Evolutionary conservation across 2,888 invertebrate genomes (phyloP), one percentile per base, ranked within the genome.

Genomic region (Pomacea canaliculata): DNA sequence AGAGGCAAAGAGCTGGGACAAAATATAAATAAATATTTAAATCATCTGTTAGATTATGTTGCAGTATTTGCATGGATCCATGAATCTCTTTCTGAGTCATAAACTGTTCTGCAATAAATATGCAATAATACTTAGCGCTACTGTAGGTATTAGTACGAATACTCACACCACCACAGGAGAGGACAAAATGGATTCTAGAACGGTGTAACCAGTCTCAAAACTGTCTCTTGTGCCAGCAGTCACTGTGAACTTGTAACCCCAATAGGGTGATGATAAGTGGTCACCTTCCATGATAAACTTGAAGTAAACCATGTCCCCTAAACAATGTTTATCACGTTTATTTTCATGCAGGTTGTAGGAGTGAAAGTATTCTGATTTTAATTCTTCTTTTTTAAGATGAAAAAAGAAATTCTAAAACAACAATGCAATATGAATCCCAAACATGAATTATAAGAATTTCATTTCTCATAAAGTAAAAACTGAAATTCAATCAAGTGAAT

Each of bases 171-270:
- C 84, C 13, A 85, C 75, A 51, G 84, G 78, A n/a, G 87, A 85
- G 37, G 85, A 82, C 49, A 88, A 78, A 75, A 89, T 83, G 70
- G 84, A 83, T 72, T 87, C 85, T 9, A 90, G 84, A 62, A 90
- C 89, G 60, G 86, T 84, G 81, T 89, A 88, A 48, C 90, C 90
- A 1, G 89, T 90, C 78, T 89, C 88, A 81, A 90, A 89, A 74
- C 90, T 86, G 77, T 89, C 89, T 60, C 87, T 79, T 37, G 85
- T 85, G 19, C 89, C 89, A 23, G 88, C 86, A 8, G 85, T 85
- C 49, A 87, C 86, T 0, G 85, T 88, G 78, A 89, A 89, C 83
- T 86, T 87, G 82, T 87, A 88, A n/a, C 88, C 88, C 87, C 87
- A 88, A 74, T 81, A 79, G n/a, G 80, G 63, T 27, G 59, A 81